phyloP scores from a whole-genome alignment of 64 coral and sea anemone genomes.

The Cladopsammia gracilis region DNA sequence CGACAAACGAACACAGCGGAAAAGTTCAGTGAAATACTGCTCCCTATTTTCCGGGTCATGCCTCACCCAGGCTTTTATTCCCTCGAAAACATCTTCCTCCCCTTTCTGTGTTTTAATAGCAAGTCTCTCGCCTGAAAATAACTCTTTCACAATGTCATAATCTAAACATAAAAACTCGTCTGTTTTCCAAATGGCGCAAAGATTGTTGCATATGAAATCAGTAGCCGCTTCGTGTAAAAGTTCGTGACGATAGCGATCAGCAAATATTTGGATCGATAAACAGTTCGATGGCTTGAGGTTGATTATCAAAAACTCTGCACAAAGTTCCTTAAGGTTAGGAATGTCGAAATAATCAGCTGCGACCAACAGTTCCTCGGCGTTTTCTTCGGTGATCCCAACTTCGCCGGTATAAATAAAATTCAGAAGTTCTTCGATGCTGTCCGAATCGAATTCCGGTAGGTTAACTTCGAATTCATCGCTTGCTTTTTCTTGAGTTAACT shows the following conservation, averaged over 20 bases:
- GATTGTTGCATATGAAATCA: constrained; percentile 32
- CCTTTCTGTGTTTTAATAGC: constrained; percentile 30
- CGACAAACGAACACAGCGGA: constrained; percentile 12
- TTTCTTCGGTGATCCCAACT: not conserved
- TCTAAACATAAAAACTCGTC: constrained; percentile 12
- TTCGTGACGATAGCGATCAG: constrained; percentile 19
- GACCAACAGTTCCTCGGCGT: not conserved
- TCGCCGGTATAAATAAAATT: constrained; percentile 41
- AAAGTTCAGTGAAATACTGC: constrained; percentile 10
- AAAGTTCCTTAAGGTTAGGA: constrained; percentile 11
- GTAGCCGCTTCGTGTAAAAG: not conserved
- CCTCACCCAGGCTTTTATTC: constrained; percentile 10
- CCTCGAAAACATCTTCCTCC: constrained; percentile 27
- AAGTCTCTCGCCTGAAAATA: constrained; percentile 11
- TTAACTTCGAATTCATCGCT: not conserved
- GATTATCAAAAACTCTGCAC: constrained; percentile 40
- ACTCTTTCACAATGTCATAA: not conserved
- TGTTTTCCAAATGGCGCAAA: constrained; percentile 7
- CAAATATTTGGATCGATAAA: constrained; percentile 7
- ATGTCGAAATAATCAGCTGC: constrained; percentile 26
- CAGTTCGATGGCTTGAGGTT: not conserved
- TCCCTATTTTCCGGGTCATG: not conserved
- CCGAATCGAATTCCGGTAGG: not conserved
- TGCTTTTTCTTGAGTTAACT: not conserved
- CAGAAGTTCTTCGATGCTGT: constrained; percentile 3